Evolutionary conservation across 2,888 invertebrate species (phyloP).

Genomic region (Pyrgus malvae): DNA sequence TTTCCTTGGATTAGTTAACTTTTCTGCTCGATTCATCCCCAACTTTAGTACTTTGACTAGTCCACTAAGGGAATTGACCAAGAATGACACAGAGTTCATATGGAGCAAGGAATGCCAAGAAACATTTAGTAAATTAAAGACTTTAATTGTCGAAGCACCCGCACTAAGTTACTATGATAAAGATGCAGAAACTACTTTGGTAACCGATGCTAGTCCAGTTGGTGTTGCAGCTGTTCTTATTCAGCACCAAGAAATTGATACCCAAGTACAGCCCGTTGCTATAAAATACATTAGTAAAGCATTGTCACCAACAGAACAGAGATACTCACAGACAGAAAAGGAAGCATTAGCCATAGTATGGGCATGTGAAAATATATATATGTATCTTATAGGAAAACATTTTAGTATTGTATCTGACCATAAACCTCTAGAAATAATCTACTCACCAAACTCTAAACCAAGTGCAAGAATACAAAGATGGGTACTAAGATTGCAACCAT

Average conservation of each 20-base stretch:
- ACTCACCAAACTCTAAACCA: constrained; percentile 17
- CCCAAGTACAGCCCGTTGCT: too few species aligned
- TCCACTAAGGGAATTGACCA: constrained; percentile 17
- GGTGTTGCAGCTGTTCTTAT: constrained; percentile 34
- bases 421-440: background rate
- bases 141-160: constrained; percentile 13
- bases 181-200: constrained; percentile 33
- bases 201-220: constrained; percentile 37
- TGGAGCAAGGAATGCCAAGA: constrained; percentile 27
- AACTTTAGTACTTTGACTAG: constrained; percentile 32
- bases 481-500: background rate
- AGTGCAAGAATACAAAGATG: constrained; percentile 1
- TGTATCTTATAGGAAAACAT: constrained; percentile 34
- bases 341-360: constrained; percentile 40
- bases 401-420: constrained; percentile 39
- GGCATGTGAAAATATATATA: constrained; percentile 36
- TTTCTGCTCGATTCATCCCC: constrained; percentile 32
- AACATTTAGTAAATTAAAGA: constrained; percentile 34
- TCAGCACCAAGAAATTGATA: constrained; percentile 28
- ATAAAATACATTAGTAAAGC: too few species aligned
- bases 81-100: constrained; percentile 11
- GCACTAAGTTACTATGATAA: constrained; percentile 34
- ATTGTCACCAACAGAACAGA: too few species aligned
- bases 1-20: constrained; percentile 34
- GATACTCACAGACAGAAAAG: constrained; percentile 42